Percentiles rank a stretch among this genome's conserved stretches.
These are phyloP conservation scores for Drosophila subpulchrella DNA, from an alignment of 1,140 invertebrate species.

Conservation along the genomic window DNA sequence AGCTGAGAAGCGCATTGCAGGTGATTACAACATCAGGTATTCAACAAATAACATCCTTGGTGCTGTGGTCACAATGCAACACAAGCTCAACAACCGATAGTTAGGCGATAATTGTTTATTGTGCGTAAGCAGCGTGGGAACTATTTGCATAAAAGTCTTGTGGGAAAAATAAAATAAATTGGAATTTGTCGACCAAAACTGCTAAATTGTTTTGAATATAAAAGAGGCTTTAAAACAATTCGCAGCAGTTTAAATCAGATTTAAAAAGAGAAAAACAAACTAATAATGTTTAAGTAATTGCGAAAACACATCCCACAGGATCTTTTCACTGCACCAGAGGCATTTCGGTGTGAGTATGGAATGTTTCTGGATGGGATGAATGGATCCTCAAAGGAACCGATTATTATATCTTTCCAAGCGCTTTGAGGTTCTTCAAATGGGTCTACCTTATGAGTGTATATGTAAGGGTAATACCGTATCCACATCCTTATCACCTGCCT, in stretches of 20 bases:
- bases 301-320: conserved; percentile 11
- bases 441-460: no score
- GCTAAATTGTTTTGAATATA: neutral
- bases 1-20: conserved; percentile 16
- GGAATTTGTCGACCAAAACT: neutral
- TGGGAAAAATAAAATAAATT: conserved; percentile 4
- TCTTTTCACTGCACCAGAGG: conserved; percentile 27
- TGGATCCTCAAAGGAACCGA: no score
- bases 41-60: conserved; percentile 12
- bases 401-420: no score
- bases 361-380: conserved; percentile 51
- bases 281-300: neutral
- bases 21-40: conserved; percentile 19
- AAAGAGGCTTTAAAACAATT: neutral
- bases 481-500: no score
- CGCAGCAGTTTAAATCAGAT: neutral
- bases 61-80: neutral
- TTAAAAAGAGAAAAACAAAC: no score
- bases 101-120: conserved; percentile 16
- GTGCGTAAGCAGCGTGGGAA: conserved; percentile 15
- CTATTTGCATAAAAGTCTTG: neutral
- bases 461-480: no score
- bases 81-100: conserved; percentile 1
- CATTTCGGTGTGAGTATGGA: conserved; percentile 23
- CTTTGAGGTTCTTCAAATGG: no score